phyloP scores from a whole-genome alignment of 2,888 invertebrate species.

The Linyphia triangularis region DNA sequence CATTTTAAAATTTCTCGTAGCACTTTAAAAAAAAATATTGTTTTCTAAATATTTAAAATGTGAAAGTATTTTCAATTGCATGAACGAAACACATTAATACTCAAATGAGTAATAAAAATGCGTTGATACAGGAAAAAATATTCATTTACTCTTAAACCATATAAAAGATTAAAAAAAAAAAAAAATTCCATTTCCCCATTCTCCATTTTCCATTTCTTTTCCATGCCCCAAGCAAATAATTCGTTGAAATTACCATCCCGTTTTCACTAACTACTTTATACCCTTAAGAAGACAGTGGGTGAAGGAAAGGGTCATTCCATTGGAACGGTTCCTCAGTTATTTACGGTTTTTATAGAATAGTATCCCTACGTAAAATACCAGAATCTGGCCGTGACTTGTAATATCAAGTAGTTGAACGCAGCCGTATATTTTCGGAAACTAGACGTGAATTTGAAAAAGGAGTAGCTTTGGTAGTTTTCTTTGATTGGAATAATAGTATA shows the following conservation, averaged over 20 bases:
- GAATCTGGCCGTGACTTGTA: neutral
- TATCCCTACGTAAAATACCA: conserved; percentile 13
- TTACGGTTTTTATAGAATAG: conserved; percentile 33
- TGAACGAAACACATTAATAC: no score
- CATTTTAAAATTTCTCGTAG: no score
- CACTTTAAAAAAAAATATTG: no score
- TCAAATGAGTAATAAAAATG: no score
- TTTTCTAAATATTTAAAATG: no score
- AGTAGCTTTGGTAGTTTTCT: conserved; percentile 7
- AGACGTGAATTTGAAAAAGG: conserved; percentile 10
- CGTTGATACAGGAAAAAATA: no score
- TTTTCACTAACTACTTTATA: neutral
- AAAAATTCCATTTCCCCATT: no score
- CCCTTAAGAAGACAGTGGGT: conserved; percentile 5
- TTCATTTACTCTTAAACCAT: no score
- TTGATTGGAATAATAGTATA: conserved; percentile 44
- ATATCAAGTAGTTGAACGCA: neutral
- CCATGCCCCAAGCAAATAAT: conserved; percentile 5
- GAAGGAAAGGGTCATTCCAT: conserved; percentile 29
- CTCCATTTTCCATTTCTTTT: neutral
- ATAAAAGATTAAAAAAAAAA: no score
- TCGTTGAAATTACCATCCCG: conserved; percentile 19
- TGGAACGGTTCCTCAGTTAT: conserved; percentile 40
- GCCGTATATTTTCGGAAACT: conserved; percentile 16
- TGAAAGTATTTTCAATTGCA: no score